These are phyloP conservation scores for Chironex yamaguchii DNA, from an alignment of 30 jellyfish, hydroid and myxozoan species.

Conservation along the genomic window DNA sequence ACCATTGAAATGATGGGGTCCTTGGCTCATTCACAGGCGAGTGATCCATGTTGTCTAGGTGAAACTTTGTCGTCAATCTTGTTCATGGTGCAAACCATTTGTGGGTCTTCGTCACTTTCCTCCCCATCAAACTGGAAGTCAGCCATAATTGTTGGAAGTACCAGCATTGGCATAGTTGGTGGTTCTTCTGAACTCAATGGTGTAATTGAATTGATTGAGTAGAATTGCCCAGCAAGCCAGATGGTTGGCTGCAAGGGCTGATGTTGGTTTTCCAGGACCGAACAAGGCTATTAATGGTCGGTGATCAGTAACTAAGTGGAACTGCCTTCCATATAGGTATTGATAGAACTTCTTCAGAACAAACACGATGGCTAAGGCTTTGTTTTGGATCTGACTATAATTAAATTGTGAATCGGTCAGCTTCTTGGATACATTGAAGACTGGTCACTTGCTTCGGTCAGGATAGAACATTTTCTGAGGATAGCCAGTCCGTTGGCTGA, in stretches of 20 bases:
- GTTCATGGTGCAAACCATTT: constrained; percentile 1
- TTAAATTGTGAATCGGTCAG: constrained; percentile 31
- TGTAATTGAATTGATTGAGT: constrained; percentile 23
- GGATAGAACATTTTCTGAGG: no score
- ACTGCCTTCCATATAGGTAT: constrained; percentile 32
- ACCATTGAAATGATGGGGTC: constrained; percentile 10
- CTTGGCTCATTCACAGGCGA: constrained; percentile 12
- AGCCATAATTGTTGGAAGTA: constrained; percentile 15
- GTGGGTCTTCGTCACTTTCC: constrained; percentile 4
- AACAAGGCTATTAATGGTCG: constrained; percentile 41
- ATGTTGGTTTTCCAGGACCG: constrained; percentile 21
- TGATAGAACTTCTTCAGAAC: constrained; percentile 27
- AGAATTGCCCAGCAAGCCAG: constrained; percentile 48
- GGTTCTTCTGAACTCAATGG: constrained; percentile 43
- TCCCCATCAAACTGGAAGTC: constrained; percentile 32
- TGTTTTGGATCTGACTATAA: constrained; percentile 42
- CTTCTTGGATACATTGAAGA: no score
- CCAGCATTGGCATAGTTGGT: constrained; percentile 43
- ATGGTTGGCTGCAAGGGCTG: constrained; percentile 42
- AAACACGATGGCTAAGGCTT: constrained; percentile 13
- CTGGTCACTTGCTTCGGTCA: no score
- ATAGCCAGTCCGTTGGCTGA: no score
- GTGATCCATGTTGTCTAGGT: constrained; percentile 29
- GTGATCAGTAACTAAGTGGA: constrained; percentile 38
- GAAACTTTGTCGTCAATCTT: constrained; percentile 8